A percentile compares a stretch with the other conserved stretches of the same genome.
These are phyloP conservation scores for Mareca strepera DNA, from an alignment of 2,797 vertebrate genomes.

Conservation along the genomic window DNA sequence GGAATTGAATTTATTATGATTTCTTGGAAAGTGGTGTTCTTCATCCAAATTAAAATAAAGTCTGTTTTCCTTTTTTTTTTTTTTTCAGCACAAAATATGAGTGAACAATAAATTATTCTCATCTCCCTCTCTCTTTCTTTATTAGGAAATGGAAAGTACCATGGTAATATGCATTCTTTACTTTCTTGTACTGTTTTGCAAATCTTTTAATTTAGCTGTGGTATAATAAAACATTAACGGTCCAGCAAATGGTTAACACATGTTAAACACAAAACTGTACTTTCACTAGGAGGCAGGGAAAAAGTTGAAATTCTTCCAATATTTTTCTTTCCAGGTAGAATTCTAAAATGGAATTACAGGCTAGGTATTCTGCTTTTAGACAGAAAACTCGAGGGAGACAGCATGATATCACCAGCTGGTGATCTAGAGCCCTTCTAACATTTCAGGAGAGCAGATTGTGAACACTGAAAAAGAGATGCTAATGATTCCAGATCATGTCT, in stretches of 20 bases:
- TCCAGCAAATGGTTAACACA: neutral
- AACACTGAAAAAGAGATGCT: neutral
- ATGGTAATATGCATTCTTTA: neutral
- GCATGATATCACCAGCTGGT: neutral
- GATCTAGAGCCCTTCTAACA: neutral
- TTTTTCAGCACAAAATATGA: neutral
- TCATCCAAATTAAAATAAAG: neutral
- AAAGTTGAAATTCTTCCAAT: neutral
- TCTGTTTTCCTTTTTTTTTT: neutral
- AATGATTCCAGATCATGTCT: neutral
- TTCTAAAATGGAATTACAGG: neutral
- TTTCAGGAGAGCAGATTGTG: neutral
- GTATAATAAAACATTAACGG: neutral
- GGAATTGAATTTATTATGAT: neutral
- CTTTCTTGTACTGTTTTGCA: neutral
- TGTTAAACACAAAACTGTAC: fast-evolving
- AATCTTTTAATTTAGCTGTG: neutral
- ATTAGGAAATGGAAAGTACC: neutral
- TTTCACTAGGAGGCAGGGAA: neutral
- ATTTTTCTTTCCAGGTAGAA: constrained; percentile 11
- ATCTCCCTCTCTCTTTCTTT: neutral
- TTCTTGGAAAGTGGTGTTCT: neutral
- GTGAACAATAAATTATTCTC: neutral
- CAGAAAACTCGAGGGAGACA: neutral
- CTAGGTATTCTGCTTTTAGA: neutral